Percentiles rank a stretch among this genome's conserved stretches.
phyloP scores from a whole-genome alignment of 1,140 invertebrate species.

The Zaprionus africanus region DNA sequence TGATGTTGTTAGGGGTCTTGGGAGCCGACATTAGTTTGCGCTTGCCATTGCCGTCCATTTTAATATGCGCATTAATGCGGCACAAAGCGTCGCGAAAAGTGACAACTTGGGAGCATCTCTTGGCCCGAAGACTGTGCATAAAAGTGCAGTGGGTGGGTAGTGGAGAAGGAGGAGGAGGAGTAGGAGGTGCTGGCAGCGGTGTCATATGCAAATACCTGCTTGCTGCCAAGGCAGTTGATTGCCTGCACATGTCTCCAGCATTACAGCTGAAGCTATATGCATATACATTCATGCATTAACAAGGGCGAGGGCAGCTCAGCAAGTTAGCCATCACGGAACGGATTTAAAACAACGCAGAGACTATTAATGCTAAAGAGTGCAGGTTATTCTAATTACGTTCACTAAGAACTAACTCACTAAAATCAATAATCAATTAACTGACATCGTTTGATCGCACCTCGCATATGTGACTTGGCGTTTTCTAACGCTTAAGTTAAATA shows the following conservation, averaged over 20 bases:
- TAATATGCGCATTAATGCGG: constrained; percentile 77
- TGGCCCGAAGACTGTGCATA: constrained; percentile 11
- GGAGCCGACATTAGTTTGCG: constrained; percentile 57
- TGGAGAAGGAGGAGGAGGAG: not conserved
- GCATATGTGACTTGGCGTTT: constrained; percentile 31
- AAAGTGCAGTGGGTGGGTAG: constrained; percentile 9
- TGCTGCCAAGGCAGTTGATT: constrained; percentile 64
- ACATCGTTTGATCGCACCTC: constrained; percentile 33
- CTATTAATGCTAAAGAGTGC: too few relatives aligned
- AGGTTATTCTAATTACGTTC: too few relatives aligned
- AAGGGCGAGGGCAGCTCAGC: constrained; percentile 3
- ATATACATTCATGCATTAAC: not conserved
- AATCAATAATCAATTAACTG: too few relatives aligned
- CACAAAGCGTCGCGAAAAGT: constrained; percentile 72
- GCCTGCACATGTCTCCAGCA: constrained; percentile 54
- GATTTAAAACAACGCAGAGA: not conserved
- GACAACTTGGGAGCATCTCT: constrained; percentile 52
- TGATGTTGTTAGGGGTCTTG: constrained; percentile 40
- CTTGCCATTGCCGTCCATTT: constrained; percentile 54
- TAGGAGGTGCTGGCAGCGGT: not conserved
- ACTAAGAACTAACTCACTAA: too few relatives aligned
- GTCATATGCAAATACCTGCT: constrained; percentile 66
- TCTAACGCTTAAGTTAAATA: constrained; percentile 58
- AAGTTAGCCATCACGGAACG: not conserved
- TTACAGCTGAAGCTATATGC: constrained; percentile 31